These are phyloP conservation scores for Botia kubotai DNA, from an alignment of 2,797 vertebrate genomes.

Conservation along the genomic window DNA sequence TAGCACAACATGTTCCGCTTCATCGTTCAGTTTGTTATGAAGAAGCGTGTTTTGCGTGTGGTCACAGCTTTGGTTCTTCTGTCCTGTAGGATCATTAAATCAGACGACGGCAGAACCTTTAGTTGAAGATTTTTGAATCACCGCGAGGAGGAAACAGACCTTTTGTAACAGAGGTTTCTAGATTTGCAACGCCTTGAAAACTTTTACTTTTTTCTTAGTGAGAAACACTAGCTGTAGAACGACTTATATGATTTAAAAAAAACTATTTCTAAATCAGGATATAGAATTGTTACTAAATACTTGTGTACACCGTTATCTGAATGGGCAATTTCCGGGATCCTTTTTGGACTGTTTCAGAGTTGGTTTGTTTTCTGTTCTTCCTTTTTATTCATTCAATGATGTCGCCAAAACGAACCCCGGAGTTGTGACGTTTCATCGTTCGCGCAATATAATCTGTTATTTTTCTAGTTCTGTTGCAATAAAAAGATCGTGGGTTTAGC, in stretches of 20 bases:
- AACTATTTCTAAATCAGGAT: conserved; percentile 96
- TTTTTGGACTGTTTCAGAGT: conserved; percentile 76
- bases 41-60: not conserved
- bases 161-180: conserved; percentile 93
- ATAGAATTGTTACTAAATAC: conserved; percentile 94
- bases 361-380: conserved; percentile 76
- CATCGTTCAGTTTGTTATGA: not conserved
- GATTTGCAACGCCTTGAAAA: conserved; percentile 98
- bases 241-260: conserved; percentile 85
- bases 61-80: conserved; percentile 14
- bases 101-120: conserved; percentile 66
- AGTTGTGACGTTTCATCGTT: conserved; percentile 91
- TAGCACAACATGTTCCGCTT: not conserved
- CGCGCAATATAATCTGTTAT: conserved; percentile 84
- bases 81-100: conserved; percentile 92
- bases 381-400: conserved; percentile 78
- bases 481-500: conserved; percentile 90
- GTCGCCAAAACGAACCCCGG: conserved; percentile 83
- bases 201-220: conserved; percentile 91
- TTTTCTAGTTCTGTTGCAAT: conserved; percentile 89
- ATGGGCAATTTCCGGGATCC: conserved; percentile 83
- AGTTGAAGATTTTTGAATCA: conserved; percentile 82
- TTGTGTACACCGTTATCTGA: conserved; percentile 89
- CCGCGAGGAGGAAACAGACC: conserved; percentile 85
- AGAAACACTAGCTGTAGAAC: conserved; percentile 99